Evolutionary conservation across 2,113 vertebrate species (phyloP).

Genomic region (Psophia crepitans): DNA sequence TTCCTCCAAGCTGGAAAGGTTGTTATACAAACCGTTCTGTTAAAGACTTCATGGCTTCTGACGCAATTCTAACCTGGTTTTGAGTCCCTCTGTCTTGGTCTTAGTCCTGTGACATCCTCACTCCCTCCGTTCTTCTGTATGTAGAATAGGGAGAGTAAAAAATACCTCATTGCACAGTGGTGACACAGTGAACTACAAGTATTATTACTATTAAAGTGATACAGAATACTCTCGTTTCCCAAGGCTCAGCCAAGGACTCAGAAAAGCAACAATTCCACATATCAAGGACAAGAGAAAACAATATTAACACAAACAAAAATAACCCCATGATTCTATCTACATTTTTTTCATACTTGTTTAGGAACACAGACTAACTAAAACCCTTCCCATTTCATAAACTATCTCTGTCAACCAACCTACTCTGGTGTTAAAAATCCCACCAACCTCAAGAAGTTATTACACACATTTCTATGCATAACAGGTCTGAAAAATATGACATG

Average conservation of each 20-base stretch:
- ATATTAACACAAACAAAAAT: slow-evolving; percentile 34
- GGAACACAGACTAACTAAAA: neutral
- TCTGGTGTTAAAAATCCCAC: neutral
- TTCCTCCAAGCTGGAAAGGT: neutral
- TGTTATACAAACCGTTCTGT: neutral
- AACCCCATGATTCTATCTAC: neutral
- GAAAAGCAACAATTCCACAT: slow-evolving; percentile 11
- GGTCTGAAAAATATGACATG: neutral
- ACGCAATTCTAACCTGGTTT: neutral
- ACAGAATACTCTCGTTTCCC: neutral
- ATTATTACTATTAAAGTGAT: neutral
- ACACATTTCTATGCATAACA: neutral
- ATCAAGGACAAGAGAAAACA: slow-evolving; percentile 37
- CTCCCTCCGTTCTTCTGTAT: neutral
- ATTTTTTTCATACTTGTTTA: slow-evolving; percentile 36
- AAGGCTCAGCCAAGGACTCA: slow-evolving; percentile 24
- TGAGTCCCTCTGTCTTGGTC: neutral
- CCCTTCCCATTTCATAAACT: neutral
- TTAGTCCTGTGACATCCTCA: neutral
- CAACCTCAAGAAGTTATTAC: neutral
- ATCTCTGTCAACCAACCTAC: neutral
- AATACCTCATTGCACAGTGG: neutral
- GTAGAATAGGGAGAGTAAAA: neutral
- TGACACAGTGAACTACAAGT: neutral
- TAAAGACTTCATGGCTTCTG: neutral